A percentile compares a stretch with the other conserved stretches of the same genome.
These are phyloP conservation scores for Eueides isabella DNA, from an alignment of 1,140 invertebrate genomes.

Conservation along the genomic window DNA sequence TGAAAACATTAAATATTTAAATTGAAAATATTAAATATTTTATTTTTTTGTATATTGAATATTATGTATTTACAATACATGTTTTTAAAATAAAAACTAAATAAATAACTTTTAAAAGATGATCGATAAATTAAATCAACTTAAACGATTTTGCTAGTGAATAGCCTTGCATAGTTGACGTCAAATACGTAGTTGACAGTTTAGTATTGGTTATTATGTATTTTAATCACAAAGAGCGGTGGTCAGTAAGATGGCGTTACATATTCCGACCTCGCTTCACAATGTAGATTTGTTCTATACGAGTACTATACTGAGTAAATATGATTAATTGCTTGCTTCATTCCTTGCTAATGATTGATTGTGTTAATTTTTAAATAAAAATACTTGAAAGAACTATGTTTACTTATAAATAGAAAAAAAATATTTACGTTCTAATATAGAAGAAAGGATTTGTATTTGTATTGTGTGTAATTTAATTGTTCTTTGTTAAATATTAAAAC, in stretches of 20 bases:
- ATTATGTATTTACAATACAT: too few species aligned
- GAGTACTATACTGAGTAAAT: slow-evolving; percentile 2
- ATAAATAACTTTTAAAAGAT: background rate
- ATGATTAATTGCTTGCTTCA: slow-evolving; percentile 15
- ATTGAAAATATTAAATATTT: too few species aligned
- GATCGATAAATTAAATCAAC: background rate
- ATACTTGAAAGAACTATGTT: background rate
- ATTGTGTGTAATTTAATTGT: too few species aligned
- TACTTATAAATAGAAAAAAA: background rate
- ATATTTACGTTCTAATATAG: too few species aligned
- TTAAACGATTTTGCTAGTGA: background rate
- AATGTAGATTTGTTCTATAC: slow-evolving; percentile 15
- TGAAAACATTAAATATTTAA: too few species aligned
- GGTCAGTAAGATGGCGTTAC: slow-evolving; percentile 13
- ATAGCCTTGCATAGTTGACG: slow-evolving; percentile 1
- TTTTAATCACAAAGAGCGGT: slow-evolving; percentile 12
- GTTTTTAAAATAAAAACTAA: too few species aligned
- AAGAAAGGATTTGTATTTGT: too few species aligned
- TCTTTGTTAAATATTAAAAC: too few species aligned
- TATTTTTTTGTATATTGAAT: too few species aligned
- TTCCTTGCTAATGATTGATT: slow-evolving; percentile 4
- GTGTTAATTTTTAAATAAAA: slow-evolving; percentile 5
- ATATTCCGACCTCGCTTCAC: slow-evolving; percentile 16
- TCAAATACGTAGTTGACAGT: slow-evolving; percentile 9
- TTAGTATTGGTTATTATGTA: slow-evolving; percentile 8